A percentile compares a stretch with the other conserved stretches of the same genome.
Conservation (phyloP, 2,113 vertebrate genomes). For the Callipepla californica region DNA sequence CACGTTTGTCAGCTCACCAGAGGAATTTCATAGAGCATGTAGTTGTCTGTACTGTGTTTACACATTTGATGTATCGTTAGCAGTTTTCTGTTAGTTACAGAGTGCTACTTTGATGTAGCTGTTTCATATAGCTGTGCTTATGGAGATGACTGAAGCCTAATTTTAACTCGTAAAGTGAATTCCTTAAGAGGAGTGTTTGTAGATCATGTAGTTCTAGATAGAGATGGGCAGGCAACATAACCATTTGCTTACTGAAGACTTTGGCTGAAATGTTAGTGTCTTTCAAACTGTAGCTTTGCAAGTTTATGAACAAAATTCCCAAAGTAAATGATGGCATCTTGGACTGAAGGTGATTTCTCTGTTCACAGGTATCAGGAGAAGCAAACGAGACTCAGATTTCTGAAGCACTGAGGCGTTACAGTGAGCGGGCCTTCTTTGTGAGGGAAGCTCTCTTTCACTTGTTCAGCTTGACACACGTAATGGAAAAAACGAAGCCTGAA, state of each 20-base stretch:
- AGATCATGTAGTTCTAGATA: background rate
- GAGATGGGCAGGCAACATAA: background rate
- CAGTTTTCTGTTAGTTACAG: background rate
- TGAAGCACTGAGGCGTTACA: slow-evolving; percentile 94
- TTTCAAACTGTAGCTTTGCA: background rate
- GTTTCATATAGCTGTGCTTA: background rate
- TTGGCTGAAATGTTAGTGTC: background rate
- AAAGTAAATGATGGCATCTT: background rate
- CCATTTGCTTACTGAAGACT: background rate
- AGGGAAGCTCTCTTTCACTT: slow-evolving; percentile 97
- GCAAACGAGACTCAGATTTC: slow-evolving; percentile 97
- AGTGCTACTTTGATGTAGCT: background rate
- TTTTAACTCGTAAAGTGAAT: background rate
- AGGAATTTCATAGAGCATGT: background rate
- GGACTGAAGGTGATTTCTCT: slow-evolving; percentile 32
- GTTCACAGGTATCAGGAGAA: slow-evolving; percentile 93
- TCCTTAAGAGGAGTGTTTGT: background rate
- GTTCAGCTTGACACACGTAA: slow-evolving; percentile 95
- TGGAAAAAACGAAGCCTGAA: slow-evolving; percentile 96
- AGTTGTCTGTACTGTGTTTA: background rate
- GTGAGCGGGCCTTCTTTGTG: slow-evolving; percentile 96
- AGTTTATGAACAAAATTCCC: background rate
- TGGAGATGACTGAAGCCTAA: background rate
- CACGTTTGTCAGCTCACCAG: background rate
- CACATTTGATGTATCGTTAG: background rate